phyloP scores from a whole-genome alignment of 2,888 invertebrate species.

The Pardosa pseudoannulata region DNA sequence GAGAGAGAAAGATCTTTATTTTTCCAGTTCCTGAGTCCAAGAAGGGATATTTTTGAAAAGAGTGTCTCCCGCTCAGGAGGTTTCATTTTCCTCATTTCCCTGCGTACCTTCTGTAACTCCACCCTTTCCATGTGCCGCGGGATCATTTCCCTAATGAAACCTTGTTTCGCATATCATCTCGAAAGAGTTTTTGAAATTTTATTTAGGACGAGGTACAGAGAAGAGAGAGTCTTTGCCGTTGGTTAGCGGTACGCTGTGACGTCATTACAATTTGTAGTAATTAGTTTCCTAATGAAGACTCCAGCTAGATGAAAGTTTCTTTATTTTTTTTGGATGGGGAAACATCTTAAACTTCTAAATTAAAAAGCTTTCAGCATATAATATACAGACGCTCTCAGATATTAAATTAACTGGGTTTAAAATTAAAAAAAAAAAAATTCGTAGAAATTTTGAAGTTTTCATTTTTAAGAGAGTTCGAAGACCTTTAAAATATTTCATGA shows the following conservation, averaged over 20 bases:
- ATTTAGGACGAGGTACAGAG: not conserved
- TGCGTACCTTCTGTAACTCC: not conserved
- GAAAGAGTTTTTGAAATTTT: not conserved
- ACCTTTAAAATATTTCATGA: no score
- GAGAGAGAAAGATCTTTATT: no score
- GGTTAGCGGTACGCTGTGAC: not conserved
- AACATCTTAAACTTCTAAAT: no score
- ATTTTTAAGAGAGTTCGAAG: no score
- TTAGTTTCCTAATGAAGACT: not conserved
- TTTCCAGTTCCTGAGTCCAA: no score
- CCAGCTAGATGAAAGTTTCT: no score
- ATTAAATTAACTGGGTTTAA: no score
- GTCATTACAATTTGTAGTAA: not conserved
- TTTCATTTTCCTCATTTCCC: not conserved
- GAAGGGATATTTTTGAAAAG: not conserved
- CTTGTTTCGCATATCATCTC: conserved; percentile 13
- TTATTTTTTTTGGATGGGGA: no score
- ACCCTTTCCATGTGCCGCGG: not conserved
- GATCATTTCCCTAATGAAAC: conserved; percentile 7
- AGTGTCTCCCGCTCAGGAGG: not conserved
- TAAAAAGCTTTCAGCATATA: no score
- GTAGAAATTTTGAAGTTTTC: no score
- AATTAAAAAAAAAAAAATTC: no score
- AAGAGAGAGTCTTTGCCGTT: not conserved
- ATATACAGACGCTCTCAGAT: no score